phyloP scores from a whole-genome alignment of 2,888 invertebrate species.

The Gasteruption jaculator region DNA sequence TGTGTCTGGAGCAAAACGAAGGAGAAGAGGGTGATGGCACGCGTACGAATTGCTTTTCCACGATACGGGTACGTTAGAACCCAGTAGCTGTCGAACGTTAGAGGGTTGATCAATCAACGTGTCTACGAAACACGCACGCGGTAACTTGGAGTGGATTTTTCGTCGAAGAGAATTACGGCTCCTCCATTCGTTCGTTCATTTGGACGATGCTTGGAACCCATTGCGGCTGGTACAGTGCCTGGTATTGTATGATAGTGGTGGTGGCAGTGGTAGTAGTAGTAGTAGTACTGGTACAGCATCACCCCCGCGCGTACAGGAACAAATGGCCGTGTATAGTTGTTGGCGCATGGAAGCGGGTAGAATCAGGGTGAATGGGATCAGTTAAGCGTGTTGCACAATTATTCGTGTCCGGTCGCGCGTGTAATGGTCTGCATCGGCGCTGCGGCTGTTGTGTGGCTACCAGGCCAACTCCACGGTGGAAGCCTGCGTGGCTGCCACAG shows the following conservation, averaged over 20 bases:
- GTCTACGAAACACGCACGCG: constrained; percentile 21
- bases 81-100: constrained; percentile 13
- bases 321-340: too few relatives aligned
- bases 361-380: constrained; percentile 58
- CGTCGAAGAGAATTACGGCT: too few relatives aligned
- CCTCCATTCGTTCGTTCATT: constrained; percentile 19
- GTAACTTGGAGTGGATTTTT: constrained; percentile 23
- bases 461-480: too few relatives aligned
- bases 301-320: too few relatives aligned
- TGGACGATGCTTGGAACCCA: constrained; percentile 4
- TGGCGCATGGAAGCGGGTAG: constrained; percentile 43
- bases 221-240: too few relatives aligned
- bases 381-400: constrained; percentile 62
- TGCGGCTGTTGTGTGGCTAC: constrained; percentile 49
- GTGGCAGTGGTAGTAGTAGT: too few relatives aligned
- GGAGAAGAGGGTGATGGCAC: constrained; percentile 31
- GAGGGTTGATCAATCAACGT: constrained; percentile 39
- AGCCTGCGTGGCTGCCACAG: too few relatives aligned
- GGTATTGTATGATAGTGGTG: too few relatives aligned
- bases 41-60: constrained; percentile 42
- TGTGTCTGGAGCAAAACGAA: too few relatives aligned
- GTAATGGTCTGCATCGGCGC: constrained; percentile 58
- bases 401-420: constrained; percentile 64
- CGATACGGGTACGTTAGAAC: constrained; percentile 19
- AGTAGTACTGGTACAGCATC: too few relatives aligned